Evolutionary conservation across 2,888 invertebrate species (phyloP).

Genomic region (Aspidiotus destructor): DNA sequence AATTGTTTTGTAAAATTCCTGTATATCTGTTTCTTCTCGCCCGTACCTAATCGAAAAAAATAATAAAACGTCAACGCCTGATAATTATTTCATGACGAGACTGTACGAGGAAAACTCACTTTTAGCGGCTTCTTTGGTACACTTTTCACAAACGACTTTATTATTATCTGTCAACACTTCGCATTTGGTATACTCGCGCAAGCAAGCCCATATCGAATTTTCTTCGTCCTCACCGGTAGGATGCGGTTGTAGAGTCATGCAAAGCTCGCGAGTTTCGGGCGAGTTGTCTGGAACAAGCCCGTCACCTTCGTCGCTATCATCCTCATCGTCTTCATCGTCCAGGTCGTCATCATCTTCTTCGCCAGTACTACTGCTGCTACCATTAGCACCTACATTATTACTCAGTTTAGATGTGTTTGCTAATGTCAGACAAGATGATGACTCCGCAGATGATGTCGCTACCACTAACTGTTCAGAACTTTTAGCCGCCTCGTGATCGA

Average conservation of each 20-base stretch:
- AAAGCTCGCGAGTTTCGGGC: slow-evolving; percentile 26
- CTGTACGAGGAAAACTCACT: slow-evolving; percentile 38
- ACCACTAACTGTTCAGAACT: too few relatives aligned
- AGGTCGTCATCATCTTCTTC: slow-evolving; percentile 24
- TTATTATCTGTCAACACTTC: slow-evolving; percentile 87
- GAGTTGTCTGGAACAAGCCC: slow-evolving; percentile 30
- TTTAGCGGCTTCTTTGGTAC: slow-evolving; percentile 61
- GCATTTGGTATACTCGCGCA: slow-evolving; percentile 82
- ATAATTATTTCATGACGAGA: neutral
- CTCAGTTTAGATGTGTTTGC: too few relatives aligned
- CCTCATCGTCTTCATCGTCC: slow-evolving; percentile 30
- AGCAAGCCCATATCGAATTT: slow-evolving; percentile 76
- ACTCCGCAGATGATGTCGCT: too few relatives aligned
- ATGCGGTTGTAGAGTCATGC: slow-evolving; percentile 31
- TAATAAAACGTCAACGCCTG: too few relatives aligned
- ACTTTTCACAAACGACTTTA: slow-evolving; percentile 84
- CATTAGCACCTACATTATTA: neutral
- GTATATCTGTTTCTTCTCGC: slow-evolving; percentile 57
- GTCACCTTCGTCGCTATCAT: slow-evolving; percentile 34
- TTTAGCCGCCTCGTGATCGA: too few relatives aligned
- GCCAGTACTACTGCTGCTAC: slow-evolving; percentile 17
- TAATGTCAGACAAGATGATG: too few relatives aligned
- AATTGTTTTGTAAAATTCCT: slow-evolving; percentile 76
- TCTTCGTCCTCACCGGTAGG: slow-evolving; percentile 47
- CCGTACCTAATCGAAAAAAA: slow-evolving; percentile 6